Base-by-base conservation (phyloP, 2,888 invertebrate genomes). In the Lepas anatifera region DNA sequence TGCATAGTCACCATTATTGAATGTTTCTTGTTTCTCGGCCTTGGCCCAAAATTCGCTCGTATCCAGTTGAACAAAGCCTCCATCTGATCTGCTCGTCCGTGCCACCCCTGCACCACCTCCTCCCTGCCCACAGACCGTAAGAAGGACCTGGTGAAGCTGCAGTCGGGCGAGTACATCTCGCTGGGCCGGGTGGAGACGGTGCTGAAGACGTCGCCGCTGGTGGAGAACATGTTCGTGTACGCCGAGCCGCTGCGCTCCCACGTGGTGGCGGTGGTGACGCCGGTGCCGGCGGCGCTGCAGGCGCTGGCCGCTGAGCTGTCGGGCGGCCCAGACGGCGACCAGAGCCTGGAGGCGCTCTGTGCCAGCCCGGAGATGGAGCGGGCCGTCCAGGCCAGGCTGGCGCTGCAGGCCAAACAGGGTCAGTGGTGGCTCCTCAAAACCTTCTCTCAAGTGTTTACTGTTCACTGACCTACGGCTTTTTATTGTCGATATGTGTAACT, bases 161-260 rank as follows among this genome's bases (percentile, higher is more conserved):
- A 98, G 81, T 90, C 93, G 39, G 99, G 99, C 74, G 99, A 99
- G 82, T 99, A 99, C 81, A 93, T 99, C 32, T 97, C 97, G 0
- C 84, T 99, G 68, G 96, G 95, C 73, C 74, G 74, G 66, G 75
- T 75, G 29, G 75, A 75, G 68, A 66, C 75, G 18, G 73, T 71
- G 50, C 69, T 75, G 37, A 50, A 32, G 35, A 72, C 82, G 73
- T 94, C 96, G 16, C 89, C 95, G 13, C 81, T 95, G 43, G 90
- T 99, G 68, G 98, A 99, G 80, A 98, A 98, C 82, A 90, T 98
- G 79, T 99, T 98, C 80, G 91, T 98, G 69, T 95, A 95, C 81
- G 99, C 95, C 22, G 94, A 96, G 83, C 86, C 91, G 52, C 85
- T 86, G 71, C 90, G 92, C 80, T 86, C 86, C 76, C 90, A 87